These are phyloP conservation scores for Centruroides vittatus DNA, from an alignment of 1,140 invertebrate genomes.

Conservation along the genomic window DNA sequence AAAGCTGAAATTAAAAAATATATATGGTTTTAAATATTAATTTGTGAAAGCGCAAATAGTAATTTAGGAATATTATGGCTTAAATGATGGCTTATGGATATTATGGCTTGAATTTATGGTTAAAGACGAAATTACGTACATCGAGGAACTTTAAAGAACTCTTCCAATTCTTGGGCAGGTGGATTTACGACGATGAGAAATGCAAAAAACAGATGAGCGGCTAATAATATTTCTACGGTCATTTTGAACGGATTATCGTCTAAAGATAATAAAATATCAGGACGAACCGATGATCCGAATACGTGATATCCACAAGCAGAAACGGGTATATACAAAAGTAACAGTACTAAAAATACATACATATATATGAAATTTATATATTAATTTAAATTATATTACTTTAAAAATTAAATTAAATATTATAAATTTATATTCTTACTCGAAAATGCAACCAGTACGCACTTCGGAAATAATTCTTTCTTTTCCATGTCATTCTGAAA, in stretches of 20 bases:
- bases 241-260: conserved; percentile 32
- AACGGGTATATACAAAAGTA: conserved; percentile 42
- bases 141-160: conserved; percentile 44
- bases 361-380: conserved; percentile 1
- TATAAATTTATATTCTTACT: conserved; percentile 25
- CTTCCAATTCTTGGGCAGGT: conserved; percentile 50
- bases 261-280: conserved; percentile 40
- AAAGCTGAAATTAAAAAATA: conserved; percentile 43
- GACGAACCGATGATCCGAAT: conserved; percentile 38
- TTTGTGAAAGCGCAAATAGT: no score
- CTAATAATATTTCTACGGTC: conserved; percentile 42
- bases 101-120: no score
- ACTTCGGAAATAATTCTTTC: conserved; percentile 38
- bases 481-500: conserved; percentile 53
- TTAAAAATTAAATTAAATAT: neutral
- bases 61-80: no score
- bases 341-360: conserved; percentile 34
- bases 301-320: conserved; percentile 40
- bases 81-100: no score
- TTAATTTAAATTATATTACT: neutral
- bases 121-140: conserved; percentile 31
- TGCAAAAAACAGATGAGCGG: conserved; percentile 43
- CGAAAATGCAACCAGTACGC: conserved; percentile 35
- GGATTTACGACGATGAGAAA: conserved; percentile 51
- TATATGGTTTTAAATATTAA: no score